Base-by-base conservation (phyloP, 1,140 invertebrate species). In the Kradibia gibbosae region DNA sequence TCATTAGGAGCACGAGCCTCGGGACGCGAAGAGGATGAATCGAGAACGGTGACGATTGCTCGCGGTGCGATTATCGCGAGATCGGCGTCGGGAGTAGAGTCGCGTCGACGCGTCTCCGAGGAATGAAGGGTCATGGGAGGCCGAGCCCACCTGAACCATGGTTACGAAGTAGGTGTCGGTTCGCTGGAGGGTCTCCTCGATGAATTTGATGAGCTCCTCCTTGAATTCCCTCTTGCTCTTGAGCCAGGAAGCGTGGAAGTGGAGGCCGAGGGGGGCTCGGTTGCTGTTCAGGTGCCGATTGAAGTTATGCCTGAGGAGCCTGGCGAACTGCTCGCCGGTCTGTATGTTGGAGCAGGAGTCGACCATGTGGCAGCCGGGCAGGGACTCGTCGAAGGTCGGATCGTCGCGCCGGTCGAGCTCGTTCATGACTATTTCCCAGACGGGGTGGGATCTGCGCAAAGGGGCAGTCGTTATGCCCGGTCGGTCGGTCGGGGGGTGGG, bases 401-500 rank as follows among this genome's bases (percentile, higher is more conserved):
- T 98, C 96, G 87, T 98, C 97, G 89, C 97, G 93, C 89, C 97
- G 94, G 91, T 98, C 97, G 84, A 98, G 90, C 89, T 98, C 97
- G 90, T 98, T 98, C 96, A 98, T 97, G 36, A 98, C 97, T 94
- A 98, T 98, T 92, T 98, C 97, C 97, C 97, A 98, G 57, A 98
- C 96, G 53, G 97, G 96, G 86, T 98, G 97, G 83, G 95, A 96
- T 86, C 96, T 80, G n/a, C 11, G n/a, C n/a, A n/a, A 71, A 71
- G 0, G 22, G 5, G 13, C 31, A 13, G 3, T 39, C 3, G 50
- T 53, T 53, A 53, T 53, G n/a, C n/a, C n/a, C n/a, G n/a, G n/a
- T n/a, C n/a, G n/a, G n/a, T n/a, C n/a, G n/a, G n/a, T n/a, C n/a
- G n/a, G n/a, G n/a, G n/a, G n/a, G n/a, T n/a, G n/a, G n/a, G n/a